Evolutionary conservation across 1,140 invertebrate genomes (phyloP).

Genomic region (Lethocerus indicus): DNA sequence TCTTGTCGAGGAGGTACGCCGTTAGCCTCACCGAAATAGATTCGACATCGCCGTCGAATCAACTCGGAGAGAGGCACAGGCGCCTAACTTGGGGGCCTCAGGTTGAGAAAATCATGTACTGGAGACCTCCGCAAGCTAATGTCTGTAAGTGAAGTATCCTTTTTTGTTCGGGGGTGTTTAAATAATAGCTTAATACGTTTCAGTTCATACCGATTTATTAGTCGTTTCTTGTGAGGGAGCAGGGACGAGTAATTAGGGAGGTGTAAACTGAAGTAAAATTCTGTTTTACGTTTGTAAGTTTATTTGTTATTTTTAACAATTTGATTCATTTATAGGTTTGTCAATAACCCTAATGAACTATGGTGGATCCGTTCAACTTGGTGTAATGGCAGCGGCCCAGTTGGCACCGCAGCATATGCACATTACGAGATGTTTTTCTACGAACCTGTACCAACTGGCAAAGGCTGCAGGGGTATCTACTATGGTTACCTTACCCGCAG

Average conservation of each 20-base stretch:
- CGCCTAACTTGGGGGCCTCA: conserved; percentile 41
- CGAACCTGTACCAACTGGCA: conserved; percentile 30
- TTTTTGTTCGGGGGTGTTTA: background rate
- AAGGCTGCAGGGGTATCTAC: no score
- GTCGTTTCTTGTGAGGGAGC: no score
- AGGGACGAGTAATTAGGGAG: no score
- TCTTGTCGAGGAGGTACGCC: conserved; percentile 50
- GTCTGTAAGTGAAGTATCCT: conserved; percentile 37
- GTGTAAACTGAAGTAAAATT: no score
- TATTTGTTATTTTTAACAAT: background rate
- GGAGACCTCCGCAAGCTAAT: conserved; percentile 63
- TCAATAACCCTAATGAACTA: conserved; percentile 60
- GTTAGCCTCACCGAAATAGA: conserved; percentile 45
- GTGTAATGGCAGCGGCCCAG: conserved; percentile 57
- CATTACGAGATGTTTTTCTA: conserved; percentile 30
- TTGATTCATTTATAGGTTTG: conserved; percentile 28
- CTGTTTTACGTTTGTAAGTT: background rate
- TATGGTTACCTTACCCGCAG: no score
- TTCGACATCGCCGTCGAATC: conserved; percentile 23
- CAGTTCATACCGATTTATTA: no score
- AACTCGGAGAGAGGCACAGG: conserved; percentile 21
- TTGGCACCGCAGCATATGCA: conserved; percentile 38
- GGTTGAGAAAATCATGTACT: conserved; percentile 48
- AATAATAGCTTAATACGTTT: no score
- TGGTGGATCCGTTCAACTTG: conserved; percentile 42